Evolutionary conservation across 1,140 invertebrate species (phyloP).

Genomic region (Plodia interpunctella): DNA sequence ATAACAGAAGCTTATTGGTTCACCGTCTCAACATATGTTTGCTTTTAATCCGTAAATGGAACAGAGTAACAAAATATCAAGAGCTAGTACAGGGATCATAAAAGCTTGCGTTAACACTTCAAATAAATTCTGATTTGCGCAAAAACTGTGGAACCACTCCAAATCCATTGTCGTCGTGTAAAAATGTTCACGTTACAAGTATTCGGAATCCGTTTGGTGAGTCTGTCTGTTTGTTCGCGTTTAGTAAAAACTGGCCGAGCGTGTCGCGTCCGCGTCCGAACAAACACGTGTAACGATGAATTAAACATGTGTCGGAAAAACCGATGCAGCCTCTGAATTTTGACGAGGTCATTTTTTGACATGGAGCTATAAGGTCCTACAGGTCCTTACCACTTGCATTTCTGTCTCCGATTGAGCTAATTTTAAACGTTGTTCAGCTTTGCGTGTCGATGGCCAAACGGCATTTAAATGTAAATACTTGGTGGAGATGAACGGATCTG

Average conservation of each 20-base stretch:
- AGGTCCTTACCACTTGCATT: too few relatives aligned
- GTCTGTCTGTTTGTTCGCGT: not conserved
- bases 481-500: too few relatives aligned
- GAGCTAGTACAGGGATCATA: too few relatives aligned
- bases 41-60: too few relatives aligned
- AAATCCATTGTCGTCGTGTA: not conserved
- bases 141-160: not conserved
- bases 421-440: too few relatives aligned
- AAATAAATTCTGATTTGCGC: not conserved
- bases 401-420: too few relatives aligned
- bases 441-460: too few relatives aligned
- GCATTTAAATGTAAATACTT: too few relatives aligned
- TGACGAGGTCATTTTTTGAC: not conserved
- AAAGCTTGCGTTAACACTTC: not conserved
- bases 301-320: slow-evolving; percentile 1
- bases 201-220: not conserved
- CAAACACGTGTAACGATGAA: slow-evolving; percentile 1
- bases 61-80: too few relatives aligned
- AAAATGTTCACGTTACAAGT: not conserved
- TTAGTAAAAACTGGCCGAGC: not conserved
- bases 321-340: not conserved
- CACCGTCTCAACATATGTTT: too few relatives aligned
- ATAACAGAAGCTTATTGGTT: too few relatives aligned
- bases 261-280: not conserved
- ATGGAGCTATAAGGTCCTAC: not conserved